These are phyloP conservation scores for Leptodactylus fuscus DNA, from an alignment of 2,113 vertebrate genomes.

Conservation along the genomic window DNA sequence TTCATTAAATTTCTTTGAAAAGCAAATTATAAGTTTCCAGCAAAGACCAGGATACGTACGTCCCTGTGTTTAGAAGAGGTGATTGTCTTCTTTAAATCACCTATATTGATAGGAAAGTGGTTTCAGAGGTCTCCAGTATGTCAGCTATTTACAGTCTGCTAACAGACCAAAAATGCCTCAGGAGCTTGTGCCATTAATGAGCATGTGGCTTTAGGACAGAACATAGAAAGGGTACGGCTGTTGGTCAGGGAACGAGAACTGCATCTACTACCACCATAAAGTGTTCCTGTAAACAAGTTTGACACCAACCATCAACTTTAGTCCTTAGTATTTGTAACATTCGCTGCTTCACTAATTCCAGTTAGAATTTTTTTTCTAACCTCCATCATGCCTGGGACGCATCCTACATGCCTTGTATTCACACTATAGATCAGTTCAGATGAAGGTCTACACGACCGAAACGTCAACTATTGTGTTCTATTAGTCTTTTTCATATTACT, in stretches of 20 bases:
- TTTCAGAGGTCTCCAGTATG: not conserved
- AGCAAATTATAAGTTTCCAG: not conserved
- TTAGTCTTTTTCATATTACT: no score
- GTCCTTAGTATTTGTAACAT: no score
- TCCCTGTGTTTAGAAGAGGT: not conserved
- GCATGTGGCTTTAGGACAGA: not conserved
- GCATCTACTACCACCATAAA: no score
- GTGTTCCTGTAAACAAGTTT: no score
- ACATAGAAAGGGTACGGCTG: not conserved
- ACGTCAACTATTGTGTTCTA: no score
- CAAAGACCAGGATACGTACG: not conserved
- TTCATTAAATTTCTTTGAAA: not conserved
- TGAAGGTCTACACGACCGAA: no score
- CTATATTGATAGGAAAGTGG: not conserved
- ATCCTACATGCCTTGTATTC: no score
- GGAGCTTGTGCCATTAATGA: not conserved
- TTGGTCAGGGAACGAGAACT: not conserved
- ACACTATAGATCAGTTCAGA: no score
- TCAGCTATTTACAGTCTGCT: not conserved
- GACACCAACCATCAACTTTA: no score
- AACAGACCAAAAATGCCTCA: not conserved
- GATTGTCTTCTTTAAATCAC: not conserved
- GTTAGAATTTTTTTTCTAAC: no score
- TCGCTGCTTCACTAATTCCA: no score
- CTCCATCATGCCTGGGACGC: no score